Evolutionary conservation across 2,113 vertebrate species (phyloP).

Genomic region (Ceratotherium simum): DNA sequence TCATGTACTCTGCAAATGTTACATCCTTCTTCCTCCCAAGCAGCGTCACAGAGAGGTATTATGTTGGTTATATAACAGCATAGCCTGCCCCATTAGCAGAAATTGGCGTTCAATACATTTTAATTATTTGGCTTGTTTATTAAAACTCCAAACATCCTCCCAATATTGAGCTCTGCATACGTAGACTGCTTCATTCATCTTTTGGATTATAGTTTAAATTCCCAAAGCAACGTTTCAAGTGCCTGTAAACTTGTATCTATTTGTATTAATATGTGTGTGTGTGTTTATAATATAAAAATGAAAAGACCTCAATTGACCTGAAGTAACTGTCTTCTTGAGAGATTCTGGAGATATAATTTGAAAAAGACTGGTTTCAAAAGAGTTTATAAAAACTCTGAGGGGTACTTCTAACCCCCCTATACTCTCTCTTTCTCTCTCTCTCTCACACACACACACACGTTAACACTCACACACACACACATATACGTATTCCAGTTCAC

Average conservation of each 20-base stretch:
- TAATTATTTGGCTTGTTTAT: background rate
- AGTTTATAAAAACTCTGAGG: background rate
- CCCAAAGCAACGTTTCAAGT: background rate
- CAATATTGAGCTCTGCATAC: background rate
- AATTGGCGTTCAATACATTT: accelerated
- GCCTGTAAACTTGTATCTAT: background rate
- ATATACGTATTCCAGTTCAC: background rate
- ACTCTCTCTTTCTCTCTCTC: too few relatives aligned
- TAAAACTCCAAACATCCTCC: background rate
- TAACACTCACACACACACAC: background rate
- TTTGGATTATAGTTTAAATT: background rate
- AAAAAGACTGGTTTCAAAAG: background rate
- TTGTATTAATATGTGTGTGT: background rate
- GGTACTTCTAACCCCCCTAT: too few relatives aligned
- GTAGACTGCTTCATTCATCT: background rate
- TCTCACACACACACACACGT: too few relatives aligned
- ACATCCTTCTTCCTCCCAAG: accelerated
- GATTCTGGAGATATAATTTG: background rate
- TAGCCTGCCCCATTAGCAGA: accelerated
- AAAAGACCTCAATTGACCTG: background rate
- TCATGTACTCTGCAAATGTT: accelerated
- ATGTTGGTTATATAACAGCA: accelerated
- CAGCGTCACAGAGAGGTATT: accelerated
- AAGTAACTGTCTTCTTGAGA: background rate
- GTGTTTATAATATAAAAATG: background rate